These are phyloP conservation scores for Siniperca knerii DNA, from an alignment of 2,113 vertebrate genomes.

Conservation along the genomic window DNA sequence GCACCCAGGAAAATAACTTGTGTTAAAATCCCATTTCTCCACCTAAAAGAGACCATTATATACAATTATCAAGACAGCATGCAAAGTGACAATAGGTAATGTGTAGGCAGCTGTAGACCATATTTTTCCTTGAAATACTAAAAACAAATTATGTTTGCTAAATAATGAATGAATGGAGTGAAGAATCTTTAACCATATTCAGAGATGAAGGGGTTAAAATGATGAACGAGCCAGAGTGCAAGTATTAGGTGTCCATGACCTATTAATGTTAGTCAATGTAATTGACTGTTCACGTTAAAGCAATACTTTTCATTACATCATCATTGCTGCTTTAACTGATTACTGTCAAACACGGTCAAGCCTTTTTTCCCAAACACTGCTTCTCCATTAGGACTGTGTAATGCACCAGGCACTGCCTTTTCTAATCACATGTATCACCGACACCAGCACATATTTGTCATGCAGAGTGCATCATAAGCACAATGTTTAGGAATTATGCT, in stretches of 20 bases:
- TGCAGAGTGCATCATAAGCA: slow-evolving; percentile 59
- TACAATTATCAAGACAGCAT: slow-evolving; percentile 21
- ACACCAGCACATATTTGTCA: slow-evolving; percentile 60
- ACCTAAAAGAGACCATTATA: slow-evolving; percentile 14
- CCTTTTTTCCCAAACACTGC: slow-evolving; percentile 18
- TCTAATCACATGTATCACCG: slow-evolving; percentile 61
- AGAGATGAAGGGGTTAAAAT: slow-evolving; percentile 38
- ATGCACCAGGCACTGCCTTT: slow-evolving; percentile 43
- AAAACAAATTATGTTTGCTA: background rate
- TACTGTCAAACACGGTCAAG: slow-evolving; percentile 58
- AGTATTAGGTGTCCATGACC: slow-evolving; percentile 52
- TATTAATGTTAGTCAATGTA: slow-evolving; percentile 54
- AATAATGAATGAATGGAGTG: background rate
- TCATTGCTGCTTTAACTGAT: slow-evolving; percentile 67
- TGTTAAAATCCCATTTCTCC: slow-evolving; percentile 11
- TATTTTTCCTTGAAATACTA: background rate
- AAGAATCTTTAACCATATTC: background rate
- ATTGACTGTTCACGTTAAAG: slow-evolving; percentile 46
- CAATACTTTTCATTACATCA: slow-evolving; percentile 51
- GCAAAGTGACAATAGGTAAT: slow-evolving; percentile 15
- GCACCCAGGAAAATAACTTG: slow-evolving; percentile 2
- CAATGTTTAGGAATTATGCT: slow-evolving; percentile 53
- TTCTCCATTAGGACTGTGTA: slow-evolving; percentile 56
- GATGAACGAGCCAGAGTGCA: slow-evolving; percentile 19
- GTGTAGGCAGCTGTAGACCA: background rate